A percentile compares a stretch with the other conserved stretches of the same genome.
These are phyloP conservation scores for Linnaemya tessellans DNA, from an alignment of 2,888 invertebrate genomes.

Conservation along the genomic window DNA sequence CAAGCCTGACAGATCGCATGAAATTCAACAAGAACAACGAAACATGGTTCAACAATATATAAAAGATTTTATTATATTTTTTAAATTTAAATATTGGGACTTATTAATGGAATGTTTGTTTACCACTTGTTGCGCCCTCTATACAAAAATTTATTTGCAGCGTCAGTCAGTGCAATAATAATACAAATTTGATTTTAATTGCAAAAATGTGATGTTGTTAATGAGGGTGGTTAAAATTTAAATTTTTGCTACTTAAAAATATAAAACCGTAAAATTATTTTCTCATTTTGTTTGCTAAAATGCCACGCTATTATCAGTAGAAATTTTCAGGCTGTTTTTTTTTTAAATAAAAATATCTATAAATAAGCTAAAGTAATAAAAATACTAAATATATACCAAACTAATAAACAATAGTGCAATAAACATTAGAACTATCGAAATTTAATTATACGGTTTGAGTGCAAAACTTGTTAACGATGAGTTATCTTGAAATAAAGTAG, in stretches of 20 bases:
- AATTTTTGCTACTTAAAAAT: background rate
- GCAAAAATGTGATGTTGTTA: background rate
- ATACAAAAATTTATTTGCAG: background rate
- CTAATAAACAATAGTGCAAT: too few relatives aligned
- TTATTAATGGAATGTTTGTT: too few relatives aligned
- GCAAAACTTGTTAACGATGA: too few relatives aligned
- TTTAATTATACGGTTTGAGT: too few relatives aligned
- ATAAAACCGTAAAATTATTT: background rate
- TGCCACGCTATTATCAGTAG: background rate
- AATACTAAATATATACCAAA: too few relatives aligned
- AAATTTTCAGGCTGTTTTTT: too few relatives aligned
- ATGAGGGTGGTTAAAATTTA: background rate
- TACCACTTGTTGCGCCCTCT: too few relatives aligned
- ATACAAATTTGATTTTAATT: background rate
- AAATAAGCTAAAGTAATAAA: too few relatives aligned
- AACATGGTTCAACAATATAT: constrained; percentile 44
- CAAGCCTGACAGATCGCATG: background rate
- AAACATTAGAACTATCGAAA: too few relatives aligned
- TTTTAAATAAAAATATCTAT: too few relatives aligned
- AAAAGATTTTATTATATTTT: background rate
- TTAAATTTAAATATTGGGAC: too few relatives aligned
- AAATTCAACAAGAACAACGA: constrained; percentile 2
- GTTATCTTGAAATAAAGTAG: too few relatives aligned
- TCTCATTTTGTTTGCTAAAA: background rate
- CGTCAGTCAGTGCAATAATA: background rate